Base-by-base conservation (phyloP, 1,140 invertebrate species). In the Lepidurus couesii region DNA sequence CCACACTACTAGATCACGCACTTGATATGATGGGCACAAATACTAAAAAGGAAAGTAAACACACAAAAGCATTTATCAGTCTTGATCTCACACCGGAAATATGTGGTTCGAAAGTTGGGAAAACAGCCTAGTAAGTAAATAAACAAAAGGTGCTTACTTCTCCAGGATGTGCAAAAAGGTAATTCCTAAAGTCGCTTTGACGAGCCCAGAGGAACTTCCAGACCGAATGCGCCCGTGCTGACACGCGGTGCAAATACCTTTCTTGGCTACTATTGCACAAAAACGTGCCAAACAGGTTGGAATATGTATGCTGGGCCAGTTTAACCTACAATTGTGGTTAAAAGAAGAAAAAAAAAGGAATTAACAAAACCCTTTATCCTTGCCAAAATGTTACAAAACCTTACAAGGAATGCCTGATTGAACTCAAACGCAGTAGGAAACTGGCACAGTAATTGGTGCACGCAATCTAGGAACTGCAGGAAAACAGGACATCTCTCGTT, bases 401-500 rank as follows among this genome's bases (percentile, higher is more conserved):
- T 90, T 84, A 98, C 97, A 86, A 99, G 87, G 86, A 94, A 98
- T 13, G 91, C 90, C 80, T 93, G 89, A 81, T 95, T 97, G 86
- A 98, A 98, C 87, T 99, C 93, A 87, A 99, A 99, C 82, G 91
- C 91, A 85, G 93, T 94, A 5, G 94, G 94, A 86, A 95, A 98
- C 86, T 98, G 95, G 80, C 86, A 82, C 80, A 93, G 88, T 74
- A 99, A 87, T 86, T 99, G 97, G 87, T 98, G 93, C 0, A 99
- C 92, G 83, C 96, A 95, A 84, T 99, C 97, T 6, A 99, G 87
- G 95, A 96, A 99, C 85, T 99, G 97, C 73, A 99, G 87, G 87
- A 99, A 99, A 79, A 99, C 94, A 16, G 98, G 98, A 84, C 95
- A 96, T 77, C 92, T 87, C 86, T 99, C 96, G 85, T 96, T 97